Percentiles rank a stretch among this genome's conserved stretches.
Conservation (phyloP, 2,797 vertebrate genomes). For the Oceanodroma leucorhoa region DNA sequence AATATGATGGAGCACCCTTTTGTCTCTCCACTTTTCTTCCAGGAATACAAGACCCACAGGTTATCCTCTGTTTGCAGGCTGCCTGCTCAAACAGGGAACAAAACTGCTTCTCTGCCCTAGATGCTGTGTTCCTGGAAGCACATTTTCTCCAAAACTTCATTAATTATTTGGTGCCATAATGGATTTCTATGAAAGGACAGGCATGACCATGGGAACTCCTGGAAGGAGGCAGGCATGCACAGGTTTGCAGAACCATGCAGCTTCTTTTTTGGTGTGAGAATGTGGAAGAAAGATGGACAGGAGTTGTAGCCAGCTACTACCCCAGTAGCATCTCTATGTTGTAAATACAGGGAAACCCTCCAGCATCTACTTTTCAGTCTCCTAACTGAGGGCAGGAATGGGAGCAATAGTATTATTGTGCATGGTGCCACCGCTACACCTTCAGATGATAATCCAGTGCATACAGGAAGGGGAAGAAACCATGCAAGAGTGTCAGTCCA, state of each 20-base stretch:
- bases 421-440: neutral
- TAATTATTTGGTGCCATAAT: neutral
- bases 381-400: neutral
- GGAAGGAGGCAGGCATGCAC: neutral
- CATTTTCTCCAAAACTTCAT: neutral
- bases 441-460: neutral
- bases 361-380: neutral
- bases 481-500: neutral
- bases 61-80: neutral
- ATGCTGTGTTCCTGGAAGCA: neutral
- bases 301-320: neutral
- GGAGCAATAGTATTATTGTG: neutral
- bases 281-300: neutral
- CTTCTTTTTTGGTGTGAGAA: neutral
- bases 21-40: neutral
- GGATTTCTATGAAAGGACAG: neutral
- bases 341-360: neutral
- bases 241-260: neutral
- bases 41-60: neutral
- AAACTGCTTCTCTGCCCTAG: neutral
- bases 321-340: neutral
- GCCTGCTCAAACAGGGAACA: neutral
- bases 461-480: neutral
- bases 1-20: neutral
- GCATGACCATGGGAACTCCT: neutral